phyloP scores from a whole-genome alignment of 2,888 invertebrate genomes.

The Drosophila putrida region DNA sequence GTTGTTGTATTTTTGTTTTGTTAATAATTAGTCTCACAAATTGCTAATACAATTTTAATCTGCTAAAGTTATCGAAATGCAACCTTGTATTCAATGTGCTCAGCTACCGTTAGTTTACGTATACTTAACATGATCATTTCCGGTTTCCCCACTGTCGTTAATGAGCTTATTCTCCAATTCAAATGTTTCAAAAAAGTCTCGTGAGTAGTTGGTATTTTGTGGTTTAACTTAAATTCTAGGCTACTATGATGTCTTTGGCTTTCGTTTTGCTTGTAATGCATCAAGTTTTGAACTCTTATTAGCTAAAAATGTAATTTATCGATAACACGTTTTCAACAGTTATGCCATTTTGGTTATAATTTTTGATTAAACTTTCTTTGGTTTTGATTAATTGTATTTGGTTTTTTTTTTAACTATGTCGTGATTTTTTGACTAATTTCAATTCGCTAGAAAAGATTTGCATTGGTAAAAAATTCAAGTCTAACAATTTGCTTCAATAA shows the following conservation, averaged over 20 bases:
- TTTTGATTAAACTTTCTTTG: slow-evolving; percentile 78
- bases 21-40: slow-evolving; percentile 73
- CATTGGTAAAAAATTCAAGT: slow-evolving; percentile 79
- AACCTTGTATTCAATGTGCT: slow-evolving; percentile 64
- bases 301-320: slow-evolving; percentile 59
- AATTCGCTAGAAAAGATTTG: slow-evolving; percentile 65
- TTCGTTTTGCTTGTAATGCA: slow-evolving; percentile 29
- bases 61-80: slow-evolving; percentile 70
- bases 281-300: slow-evolving; percentile 68
- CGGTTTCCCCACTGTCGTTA: background rate
- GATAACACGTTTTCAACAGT: slow-evolving; percentile 78
- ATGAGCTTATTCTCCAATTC: slow-evolving; percentile 42
- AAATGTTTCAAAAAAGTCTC: slow-evolving; percentile 74
- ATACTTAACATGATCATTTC: slow-evolving; percentile 54
- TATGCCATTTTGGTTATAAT: slow-evolving; percentile 60
- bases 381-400: slow-evolving; percentile 58
- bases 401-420: slow-evolving; percentile 20
- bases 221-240: slow-evolving; percentile 58
- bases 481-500: slow-evolving; percentile 80
- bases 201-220: slow-evolving; percentile 54
- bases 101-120: slow-evolving; percentile 75
- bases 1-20: slow-evolving; percentile 28
- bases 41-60: slow-evolving; percentile 69
- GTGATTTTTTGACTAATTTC: slow-evolving; percentile 38
- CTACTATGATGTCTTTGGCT: slow-evolving; percentile 78